Conservation (phyloP, 1,140 invertebrate genomes). For the Atopsyche davidsoni region DNA sequence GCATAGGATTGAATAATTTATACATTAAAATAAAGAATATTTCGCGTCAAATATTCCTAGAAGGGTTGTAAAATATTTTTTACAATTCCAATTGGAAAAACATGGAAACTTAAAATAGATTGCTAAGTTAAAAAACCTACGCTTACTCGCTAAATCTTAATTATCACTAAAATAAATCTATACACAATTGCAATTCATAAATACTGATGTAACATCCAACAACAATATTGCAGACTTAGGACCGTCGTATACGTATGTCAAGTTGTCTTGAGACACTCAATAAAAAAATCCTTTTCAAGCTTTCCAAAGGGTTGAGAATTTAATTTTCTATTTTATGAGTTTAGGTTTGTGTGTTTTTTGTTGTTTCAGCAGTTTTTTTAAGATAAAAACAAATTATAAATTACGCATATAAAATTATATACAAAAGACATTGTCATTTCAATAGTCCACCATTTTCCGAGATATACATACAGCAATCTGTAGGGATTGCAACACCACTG, state of each 20-base stretch:
- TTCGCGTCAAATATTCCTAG: constrained; percentile 7
- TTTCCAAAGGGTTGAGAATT: too few relatives aligned
- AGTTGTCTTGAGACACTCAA: too few relatives aligned
- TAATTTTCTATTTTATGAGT: too few relatives aligned
- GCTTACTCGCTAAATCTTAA: constrained; percentile 7
- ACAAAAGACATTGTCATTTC: constrained; percentile 19
- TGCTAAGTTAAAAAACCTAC: constrained; percentile 20
- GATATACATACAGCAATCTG: too few relatives aligned
- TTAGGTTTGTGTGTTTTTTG: too few relatives aligned
- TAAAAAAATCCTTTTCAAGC: too few relatives aligned
- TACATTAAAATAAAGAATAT: constrained; percentile 4
- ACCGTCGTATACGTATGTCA: too few relatives aligned
- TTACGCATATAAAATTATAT: constrained; percentile 25
- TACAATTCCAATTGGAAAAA: constrained; percentile 6
- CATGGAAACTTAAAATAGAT: constrained; percentile 1
- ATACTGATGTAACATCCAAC: constrained; percentile 26
- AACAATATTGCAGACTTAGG: too few relatives aligned
- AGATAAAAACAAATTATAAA: too few relatives aligned
- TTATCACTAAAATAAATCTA: constrained; percentile 25
- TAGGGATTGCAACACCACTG: too few relatives aligned
- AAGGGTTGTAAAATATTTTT: constrained; percentile 17
- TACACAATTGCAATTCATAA: constrained; percentile 29
- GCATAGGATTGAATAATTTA: constrained; percentile 14
- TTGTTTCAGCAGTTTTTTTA: too few relatives aligned
- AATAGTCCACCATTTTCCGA: not conserved